Percentiles rank a stretch among this genome's conserved stretches.
phyloP scores from a whole-genome alignment of 2,888 invertebrate genomes.

The Calameuta idolon region DNA sequence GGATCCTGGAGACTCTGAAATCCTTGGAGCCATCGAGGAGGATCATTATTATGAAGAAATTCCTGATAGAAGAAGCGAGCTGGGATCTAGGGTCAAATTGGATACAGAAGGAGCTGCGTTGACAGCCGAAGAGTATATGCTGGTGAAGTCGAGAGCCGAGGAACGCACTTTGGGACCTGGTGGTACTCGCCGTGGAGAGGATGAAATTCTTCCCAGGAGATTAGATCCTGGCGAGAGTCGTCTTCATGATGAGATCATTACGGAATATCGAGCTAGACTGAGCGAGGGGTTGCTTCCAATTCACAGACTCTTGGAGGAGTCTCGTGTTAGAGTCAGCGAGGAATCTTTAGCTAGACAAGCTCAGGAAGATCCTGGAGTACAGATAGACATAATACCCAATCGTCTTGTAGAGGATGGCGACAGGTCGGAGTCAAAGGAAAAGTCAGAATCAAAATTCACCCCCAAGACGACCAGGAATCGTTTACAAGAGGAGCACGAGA shows the following conservation, averaged over 20 bases:
- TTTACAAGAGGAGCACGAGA: slow-evolving; percentile 38
- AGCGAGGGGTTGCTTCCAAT: slow-evolving; percentile 56
- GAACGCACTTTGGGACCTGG: slow-evolving; percentile 13
- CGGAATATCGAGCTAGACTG: slow-evolving; percentile 51
- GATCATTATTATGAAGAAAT: slow-evolving; percentile 46
- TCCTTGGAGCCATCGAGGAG: slow-evolving; percentile 41
- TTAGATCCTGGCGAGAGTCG: slow-evolving; percentile 38
- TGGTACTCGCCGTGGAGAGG: slow-evolving; percentile 13
- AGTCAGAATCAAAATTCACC: slow-evolving; percentile 21
- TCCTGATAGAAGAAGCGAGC: slow-evolving; percentile 28
- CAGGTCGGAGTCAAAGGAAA: slow-evolving; percentile 10
- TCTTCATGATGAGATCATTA: slow-evolving; percentile 51
- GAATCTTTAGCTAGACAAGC: slow-evolving; percentile 50
- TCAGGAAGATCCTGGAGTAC: slow-evolving; percentile 38
- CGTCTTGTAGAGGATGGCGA: slow-evolving; percentile 17
- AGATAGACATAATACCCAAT: slow-evolving; percentile 29
- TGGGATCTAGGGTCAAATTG: slow-evolving; percentile 29
- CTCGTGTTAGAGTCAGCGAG: slow-evolving; percentile 54
- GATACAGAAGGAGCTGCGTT: slow-evolving; percentile 52
- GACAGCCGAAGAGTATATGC: slow-evolving; percentile 52
- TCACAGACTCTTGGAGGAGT: slow-evolving; percentile 55
- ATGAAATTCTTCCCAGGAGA: slow-evolving; percentile 28
- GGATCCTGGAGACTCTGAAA: slow-evolving; percentile 73
- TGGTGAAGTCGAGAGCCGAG: slow-evolving; percentile 15
- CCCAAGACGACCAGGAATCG: slow-evolving; percentile 39